A percentile compares a stretch with the other conserved stretches of the same genome.
Evolutionary conservation across 2,113 vertebrate genomes (phyloP).

Genomic region (Phalacrocorax pelagicus): DNA sequence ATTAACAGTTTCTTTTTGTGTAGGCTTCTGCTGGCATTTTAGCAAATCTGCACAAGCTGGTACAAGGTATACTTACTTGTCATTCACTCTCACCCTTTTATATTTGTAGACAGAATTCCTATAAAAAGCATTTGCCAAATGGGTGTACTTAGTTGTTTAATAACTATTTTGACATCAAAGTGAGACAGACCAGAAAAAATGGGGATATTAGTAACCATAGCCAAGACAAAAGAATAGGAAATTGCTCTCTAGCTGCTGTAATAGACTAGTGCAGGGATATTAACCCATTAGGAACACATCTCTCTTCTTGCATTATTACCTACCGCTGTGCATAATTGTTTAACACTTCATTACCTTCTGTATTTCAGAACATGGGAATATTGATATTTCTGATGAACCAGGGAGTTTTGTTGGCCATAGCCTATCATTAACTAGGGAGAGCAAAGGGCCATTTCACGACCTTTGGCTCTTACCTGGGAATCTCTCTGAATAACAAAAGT

Average conservation of each 20-base stretch:
- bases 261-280: not conserved
- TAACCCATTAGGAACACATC: not conserved
- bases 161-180: not conserved
- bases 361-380: not conserved
- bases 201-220: not conserved
- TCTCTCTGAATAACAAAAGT: not conserved
- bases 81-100: not conserved
- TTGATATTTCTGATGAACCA: not conserved
- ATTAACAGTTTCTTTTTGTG: not conserved
- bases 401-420: not conserved
- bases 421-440: constrained; percentile 18
- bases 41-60: not conserved
- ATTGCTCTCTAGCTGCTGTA: not conserved
- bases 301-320: not conserved
- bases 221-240: not conserved
- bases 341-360: not conserved
- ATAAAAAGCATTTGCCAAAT: not conserved
- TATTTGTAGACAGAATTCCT: not conserved
- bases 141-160: not conserved
- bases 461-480: not conserved
- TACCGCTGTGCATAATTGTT: not conserved
- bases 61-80: not conserved
- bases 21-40: not conserved
- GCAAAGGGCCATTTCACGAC: constrained; percentile 9
- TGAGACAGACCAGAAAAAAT: not conserved